phyloP scores from a whole-genome alignment of 2,888 invertebrate species.

The Scrobipalpa atriplicella region DNA sequence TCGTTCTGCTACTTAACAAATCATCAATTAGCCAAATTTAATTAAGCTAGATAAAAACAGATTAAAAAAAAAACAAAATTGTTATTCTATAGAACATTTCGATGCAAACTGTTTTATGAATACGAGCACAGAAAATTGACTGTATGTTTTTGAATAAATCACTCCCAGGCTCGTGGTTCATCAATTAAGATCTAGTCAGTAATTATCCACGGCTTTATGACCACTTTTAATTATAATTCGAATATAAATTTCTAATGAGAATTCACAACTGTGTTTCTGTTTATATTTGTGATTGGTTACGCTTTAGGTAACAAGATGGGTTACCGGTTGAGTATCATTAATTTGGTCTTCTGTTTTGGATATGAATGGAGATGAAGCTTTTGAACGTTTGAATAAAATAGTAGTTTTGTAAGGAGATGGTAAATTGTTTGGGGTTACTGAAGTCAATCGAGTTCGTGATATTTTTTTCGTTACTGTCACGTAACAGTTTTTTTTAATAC shows the following conservation, averaged over 20 bases:
- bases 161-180: conserved; percentile 59
- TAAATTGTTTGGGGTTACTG: background rate
- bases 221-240: conserved; percentile 60
- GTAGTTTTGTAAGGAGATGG: background rate
- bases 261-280: conserved; percentile 50
- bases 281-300: conserved; percentile 45
- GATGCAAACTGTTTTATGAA: background rate
- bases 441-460: background rate
- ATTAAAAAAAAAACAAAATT: background rate
- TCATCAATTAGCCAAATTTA: too few relatives aligned
- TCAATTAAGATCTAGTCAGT: conserved; percentile 65
- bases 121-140: conserved; percentile 18
- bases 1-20: too few relatives aligned
- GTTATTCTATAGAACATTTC: background rate
- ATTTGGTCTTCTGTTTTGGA: conserved; percentile 6
- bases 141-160: conserved; percentile 51
- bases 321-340: conserved; percentile 21
- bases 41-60: too few relatives aligned
- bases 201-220: conserved; percentile 60
- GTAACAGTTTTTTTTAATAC: background rate
- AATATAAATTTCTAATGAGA: conserved; percentile 60
- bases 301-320: conserved; percentile 26
- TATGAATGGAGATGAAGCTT: background rate
- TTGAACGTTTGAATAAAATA: background rate
- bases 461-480: background rate